Evolutionary conservation across 2,113 vertebrate genomes (phyloP).

Genomic region (Ciconia maguari): DNA sequence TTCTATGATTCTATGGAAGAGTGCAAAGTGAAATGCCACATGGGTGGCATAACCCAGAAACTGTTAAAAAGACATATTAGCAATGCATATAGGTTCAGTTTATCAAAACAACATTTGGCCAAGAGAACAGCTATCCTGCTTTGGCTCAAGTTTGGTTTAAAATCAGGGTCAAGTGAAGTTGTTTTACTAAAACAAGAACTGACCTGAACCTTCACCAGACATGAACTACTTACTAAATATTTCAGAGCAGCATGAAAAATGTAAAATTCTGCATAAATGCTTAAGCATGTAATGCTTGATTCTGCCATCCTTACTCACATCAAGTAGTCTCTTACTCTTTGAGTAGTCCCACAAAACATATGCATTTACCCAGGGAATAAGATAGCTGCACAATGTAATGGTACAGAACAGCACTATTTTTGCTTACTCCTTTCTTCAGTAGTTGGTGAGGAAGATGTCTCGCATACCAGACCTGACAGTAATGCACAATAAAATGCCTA

Average conservation of each 20-base stretch:
- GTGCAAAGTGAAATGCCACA: background rate
- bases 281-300: constrained; percentile 26
- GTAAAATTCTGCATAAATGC: constrained; percentile 34
- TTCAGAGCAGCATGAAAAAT: constrained; percentile 48
- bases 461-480: constrained; percentile 23
- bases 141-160: background rate
- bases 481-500: constrained; percentile 37
- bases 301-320: constrained; percentile 37
- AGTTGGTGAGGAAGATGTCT: background rate
- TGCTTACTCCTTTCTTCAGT: background rate
- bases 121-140: background rate
- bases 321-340: constrained; percentile 7
- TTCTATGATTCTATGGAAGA: background rate
- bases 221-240: constrained; percentile 49
- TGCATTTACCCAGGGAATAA: constrained; percentile 30
- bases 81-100: background rate
- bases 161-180: background rate
- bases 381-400: background rate
- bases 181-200: constrained; percentile 17
- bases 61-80: background rate
- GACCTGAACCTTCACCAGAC: constrained; percentile 47
- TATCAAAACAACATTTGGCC: background rate
- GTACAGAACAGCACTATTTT: background rate
- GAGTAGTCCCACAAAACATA: background rate
- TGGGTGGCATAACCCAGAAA: background rate